phyloP scores from a whole-genome alignment of 2,888 invertebrate species.

The Coenonympha arcania region DNA sequence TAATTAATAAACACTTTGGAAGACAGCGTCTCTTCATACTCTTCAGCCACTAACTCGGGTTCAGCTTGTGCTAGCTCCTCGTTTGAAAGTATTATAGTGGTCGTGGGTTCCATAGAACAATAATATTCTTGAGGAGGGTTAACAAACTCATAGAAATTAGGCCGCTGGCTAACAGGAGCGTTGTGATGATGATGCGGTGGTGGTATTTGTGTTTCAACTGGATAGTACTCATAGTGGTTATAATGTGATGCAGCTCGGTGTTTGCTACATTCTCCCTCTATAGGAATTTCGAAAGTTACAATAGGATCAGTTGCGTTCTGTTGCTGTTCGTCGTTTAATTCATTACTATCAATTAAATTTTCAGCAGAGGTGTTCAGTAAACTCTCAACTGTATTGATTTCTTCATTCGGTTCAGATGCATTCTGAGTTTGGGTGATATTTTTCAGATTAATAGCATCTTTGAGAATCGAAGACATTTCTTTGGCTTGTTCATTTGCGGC shows the following conservation, averaged over 20 bases:
- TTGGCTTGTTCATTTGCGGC: slow-evolving; percentile 57
- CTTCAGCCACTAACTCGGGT: slow-evolving; percentile 57
- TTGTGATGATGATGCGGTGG: slow-evolving; percentile 36
- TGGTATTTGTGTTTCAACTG: slow-evolving; percentile 46
- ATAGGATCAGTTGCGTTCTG: neutral
- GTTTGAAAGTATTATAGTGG: slow-evolving; percentile 37
- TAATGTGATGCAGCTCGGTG: slow-evolving; percentile 21
- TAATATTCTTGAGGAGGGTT: slow-evolving; percentile 43
- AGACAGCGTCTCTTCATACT: slow-evolving; percentile 57
- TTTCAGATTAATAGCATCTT: slow-evolving; percentile 43
- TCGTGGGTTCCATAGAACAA: slow-evolving; percentile 44
- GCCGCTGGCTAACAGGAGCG: slow-evolving; percentile 45
- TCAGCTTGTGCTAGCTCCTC: slow-evolving; percentile 46
- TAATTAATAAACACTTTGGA: slow-evolving; percentile 56
- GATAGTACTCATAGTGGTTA: slow-evolving; percentile 36
- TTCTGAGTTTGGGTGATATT: slow-evolving; percentile 38
- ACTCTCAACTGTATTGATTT: neutral
- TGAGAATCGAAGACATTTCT: slow-evolving; percentile 50
- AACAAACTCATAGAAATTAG: slow-evolving; percentile 51
- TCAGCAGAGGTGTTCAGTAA: neutral
- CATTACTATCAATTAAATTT: neutral
- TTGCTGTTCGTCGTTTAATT: neutral
- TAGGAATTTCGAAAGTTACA: slow-evolving; percentile 2
- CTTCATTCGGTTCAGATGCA: neutral
- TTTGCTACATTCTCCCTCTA: slow-evolving; percentile 19